Evolutionary conservation across 1,140 invertebrate species (phyloP).

Genomic region (Triops longicaudatus): DNA sequence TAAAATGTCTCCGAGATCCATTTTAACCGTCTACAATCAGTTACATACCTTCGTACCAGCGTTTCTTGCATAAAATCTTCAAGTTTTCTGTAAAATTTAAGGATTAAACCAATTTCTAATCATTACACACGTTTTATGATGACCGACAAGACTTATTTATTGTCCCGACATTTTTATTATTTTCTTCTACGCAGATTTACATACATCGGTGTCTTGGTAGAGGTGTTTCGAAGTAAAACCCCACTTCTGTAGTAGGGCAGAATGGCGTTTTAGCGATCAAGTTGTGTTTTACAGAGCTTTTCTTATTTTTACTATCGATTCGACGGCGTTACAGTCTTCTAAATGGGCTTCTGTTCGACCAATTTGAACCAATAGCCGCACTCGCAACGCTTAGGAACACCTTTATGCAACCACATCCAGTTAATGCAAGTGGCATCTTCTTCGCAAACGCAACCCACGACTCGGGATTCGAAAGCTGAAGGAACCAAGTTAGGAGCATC

Average conservation of each 20-base stretch:
- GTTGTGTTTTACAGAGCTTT: not conserved
- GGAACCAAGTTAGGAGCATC: slow-evolving; percentile 80
- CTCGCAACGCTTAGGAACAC: slow-evolving; percentile 77
- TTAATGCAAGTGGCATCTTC: slow-evolving; percentile 77
- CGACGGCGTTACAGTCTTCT: slow-evolving; percentile 24
- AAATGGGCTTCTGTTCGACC: slow-evolving; percentile 48
- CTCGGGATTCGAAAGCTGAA: slow-evolving; percentile 74
- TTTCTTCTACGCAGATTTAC: slow-evolving; percentile 15
- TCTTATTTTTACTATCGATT: not conserved
- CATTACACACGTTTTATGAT: too few species aligned
- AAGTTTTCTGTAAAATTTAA: too few species aligned
- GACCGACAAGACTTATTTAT: not conserved
- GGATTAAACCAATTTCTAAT: too few species aligned
- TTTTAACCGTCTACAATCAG: too few species aligned
- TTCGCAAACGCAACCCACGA: slow-evolving; percentile 94
- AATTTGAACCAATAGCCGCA: slow-evolving; percentile 97
- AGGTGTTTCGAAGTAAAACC: not conserved
- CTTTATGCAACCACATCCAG: slow-evolving; percentile 91
- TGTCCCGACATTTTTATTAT: not conserved
- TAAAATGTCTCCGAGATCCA: too few species aligned
- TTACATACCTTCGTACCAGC: too few species aligned
- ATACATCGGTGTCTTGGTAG: not conserved
- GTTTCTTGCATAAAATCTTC: too few species aligned
- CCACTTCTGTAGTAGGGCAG: not conserved
- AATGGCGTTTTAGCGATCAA: not conserved